A percentile compares a stretch with the other conserved stretches of the same genome.
phyloP scores from a whole-genome alignment of 1,140 invertebrate species.

The Lordiphosa collinella region DNA sequence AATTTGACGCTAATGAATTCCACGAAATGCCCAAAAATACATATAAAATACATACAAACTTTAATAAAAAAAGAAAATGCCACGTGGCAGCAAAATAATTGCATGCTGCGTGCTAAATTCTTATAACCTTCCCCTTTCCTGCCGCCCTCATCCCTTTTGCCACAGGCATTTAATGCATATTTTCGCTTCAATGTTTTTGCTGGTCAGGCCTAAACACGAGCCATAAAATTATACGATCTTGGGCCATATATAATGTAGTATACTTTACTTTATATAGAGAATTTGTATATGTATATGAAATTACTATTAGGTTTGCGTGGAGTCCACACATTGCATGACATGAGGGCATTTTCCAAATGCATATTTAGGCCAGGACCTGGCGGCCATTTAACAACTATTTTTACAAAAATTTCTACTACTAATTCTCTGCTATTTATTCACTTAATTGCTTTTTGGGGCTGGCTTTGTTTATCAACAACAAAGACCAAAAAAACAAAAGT shows the following conservation, averaged over 20 bases:
- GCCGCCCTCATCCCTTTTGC: neutral
- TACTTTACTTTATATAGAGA: constrained; percentile 22
- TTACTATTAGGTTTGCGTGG: constrained; percentile 12
- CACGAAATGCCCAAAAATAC: no score
- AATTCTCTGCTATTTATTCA: constrained; percentile 4
- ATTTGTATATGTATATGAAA: constrained; percentile 16
- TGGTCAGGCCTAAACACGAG: constrained; percentile 38
- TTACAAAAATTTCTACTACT: constrained; percentile 23
- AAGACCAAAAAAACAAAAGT: constrained; percentile 47
- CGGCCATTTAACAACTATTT: constrained; percentile 57
- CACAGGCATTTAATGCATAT: constrained; percentile 37
- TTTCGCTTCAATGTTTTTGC: neutral
- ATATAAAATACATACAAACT: constrained; percentile 1
- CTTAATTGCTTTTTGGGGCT: constrained; percentile 33
- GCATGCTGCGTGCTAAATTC: constrained; percentile 65
- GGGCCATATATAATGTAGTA: constrained; percentile 38
- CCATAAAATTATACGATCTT: constrained; percentile 61
- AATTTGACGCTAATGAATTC: no score
- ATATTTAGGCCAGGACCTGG: constrained; percentile 53
- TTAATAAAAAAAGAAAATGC: constrained; percentile 1
- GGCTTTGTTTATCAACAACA: constrained; percentile 51
- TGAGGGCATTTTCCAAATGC: constrained; percentile 48
- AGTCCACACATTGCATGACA: constrained; percentile 57
- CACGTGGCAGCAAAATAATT: constrained; percentile 47
- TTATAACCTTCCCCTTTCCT: constrained; percentile 23